Percentiles rank a stretch among this genome's conserved stretches.
Conservation (phyloP, 2,113 vertebrate genomes). For the Nesogale talazaci region DNA sequence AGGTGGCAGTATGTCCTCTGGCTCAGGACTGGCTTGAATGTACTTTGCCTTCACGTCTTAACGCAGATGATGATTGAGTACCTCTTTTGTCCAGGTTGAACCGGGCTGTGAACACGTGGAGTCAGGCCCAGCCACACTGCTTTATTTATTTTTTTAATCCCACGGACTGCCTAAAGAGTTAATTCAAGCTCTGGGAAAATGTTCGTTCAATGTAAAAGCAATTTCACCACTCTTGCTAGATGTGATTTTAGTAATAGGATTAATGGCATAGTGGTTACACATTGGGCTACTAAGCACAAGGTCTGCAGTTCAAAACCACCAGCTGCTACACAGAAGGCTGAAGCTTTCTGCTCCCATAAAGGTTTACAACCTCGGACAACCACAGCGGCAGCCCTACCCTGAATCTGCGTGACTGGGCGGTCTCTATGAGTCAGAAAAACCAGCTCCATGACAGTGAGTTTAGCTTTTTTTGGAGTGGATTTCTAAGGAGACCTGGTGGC, state of each 20-base stretch:
- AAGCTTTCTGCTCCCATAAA: too few relatives aligned
- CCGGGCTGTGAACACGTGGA: not conserved
- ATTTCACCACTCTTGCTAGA: not conserved
- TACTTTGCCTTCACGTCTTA: not conserved
- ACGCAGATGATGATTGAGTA: constrained; percentile 2
- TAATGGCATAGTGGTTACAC: not conserved
- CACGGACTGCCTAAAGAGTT: constrained; percentile 44
- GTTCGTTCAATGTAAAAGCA: constrained; percentile 22
- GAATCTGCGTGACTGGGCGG: too few relatives aligned
- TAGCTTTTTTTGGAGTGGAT: too few relatives aligned
- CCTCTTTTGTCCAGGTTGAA: not conserved
- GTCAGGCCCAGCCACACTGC: not conserved
- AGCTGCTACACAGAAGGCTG: too few relatives aligned
- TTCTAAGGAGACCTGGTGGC: too few relatives aligned
- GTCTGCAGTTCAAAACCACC: too few relatives aligned
- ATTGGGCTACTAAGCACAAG: too few relatives aligned
- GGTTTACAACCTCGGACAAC: too few relatives aligned
- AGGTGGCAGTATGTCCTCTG: constrained; percentile 70
- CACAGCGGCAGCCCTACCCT: too few relatives aligned
- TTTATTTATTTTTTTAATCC: not conserved
- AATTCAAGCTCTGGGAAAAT: constrained; percentile 11
- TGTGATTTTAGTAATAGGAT: constrained; percentile 46
- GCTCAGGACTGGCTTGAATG: not conserved
- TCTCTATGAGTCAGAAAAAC: too few relatives aligned
- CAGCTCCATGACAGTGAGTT: too few relatives aligned